Evolutionary conservation across 2,888 invertebrate species (phyloP).

Genomic region (Acholoe squamosa): DNA sequence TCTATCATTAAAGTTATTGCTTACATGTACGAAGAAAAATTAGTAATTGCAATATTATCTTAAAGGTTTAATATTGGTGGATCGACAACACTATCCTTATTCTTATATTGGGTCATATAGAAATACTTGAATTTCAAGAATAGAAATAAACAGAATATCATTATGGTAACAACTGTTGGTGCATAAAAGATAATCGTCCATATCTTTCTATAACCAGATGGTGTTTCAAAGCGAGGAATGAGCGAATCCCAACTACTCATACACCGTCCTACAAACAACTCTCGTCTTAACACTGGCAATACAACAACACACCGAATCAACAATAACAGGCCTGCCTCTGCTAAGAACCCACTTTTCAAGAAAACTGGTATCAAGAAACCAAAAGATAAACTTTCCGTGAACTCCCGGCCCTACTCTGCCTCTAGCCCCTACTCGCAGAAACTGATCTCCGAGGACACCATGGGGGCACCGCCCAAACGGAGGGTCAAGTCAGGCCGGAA

Average conservation of each 20-base stretch:
- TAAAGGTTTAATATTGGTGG: too few relatives aligned
- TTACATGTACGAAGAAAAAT: too few relatives aligned
- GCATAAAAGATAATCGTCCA: too few relatives aligned
- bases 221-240: slow-evolving; percentile 40
- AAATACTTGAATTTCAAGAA: too few relatives aligned
- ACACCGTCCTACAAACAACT: slow-evolving; percentile 62
- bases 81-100: too few relatives aligned
- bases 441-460: slow-evolving; percentile 51
- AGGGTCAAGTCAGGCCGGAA: slow-evolving; percentile 65
- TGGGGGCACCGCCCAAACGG: slow-evolving; percentile 52
- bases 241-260: slow-evolving; percentile 65
- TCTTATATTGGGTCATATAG: too few relatives aligned
- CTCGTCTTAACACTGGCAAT: slow-evolving; percentile 32
- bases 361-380: slow-evolving; percentile 64
- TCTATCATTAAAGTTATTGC: too few relatives aligned
- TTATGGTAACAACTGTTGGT: too few relatives aligned
- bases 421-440: slow-evolving; percentile 71
- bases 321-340: slow-evolving; percentile 64
- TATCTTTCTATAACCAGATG: slow-evolving; percentile 57
- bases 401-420: slow-evolving; percentile 79
- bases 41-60: too few relatives aligned
- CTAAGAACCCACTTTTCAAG: slow-evolving; percentile 60
- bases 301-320: slow-evolving; percentile 64
- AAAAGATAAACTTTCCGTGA: slow-evolving; percentile 73
- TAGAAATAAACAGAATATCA: too few relatives aligned